Evolutionary conservation across 2,113 vertebrate genomes (phyloP), one percentile per base, ranked within the genome.

Genomic region (Elaphurus davidianus): DNA sequence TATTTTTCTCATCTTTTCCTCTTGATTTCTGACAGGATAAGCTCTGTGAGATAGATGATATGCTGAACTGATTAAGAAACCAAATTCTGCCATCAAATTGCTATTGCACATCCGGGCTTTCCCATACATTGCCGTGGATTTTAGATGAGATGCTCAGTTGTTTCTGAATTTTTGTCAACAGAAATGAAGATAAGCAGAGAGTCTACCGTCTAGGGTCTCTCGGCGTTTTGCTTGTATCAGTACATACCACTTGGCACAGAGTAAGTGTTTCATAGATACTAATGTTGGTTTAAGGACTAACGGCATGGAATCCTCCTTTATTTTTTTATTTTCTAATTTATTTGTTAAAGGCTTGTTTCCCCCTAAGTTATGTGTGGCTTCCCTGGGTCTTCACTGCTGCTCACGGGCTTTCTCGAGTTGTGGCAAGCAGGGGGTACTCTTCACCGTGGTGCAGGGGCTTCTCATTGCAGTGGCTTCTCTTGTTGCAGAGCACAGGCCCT

Each of bases 371-470:
- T 27, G 7, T 43, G 3, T 14, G 71, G 23, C 23, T 27, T 12
- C 6, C 1, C 23, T 7, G 71, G 21, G 12, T 14, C 71, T 14
- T 25, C 21, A 3, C 21, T 25, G 36, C 36, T 43, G 21, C 1
- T 11, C 23, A 1, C 0, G 0, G 36, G 36, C 36, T 76, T 76
- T 43, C 71, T 76, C 36, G 2, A 8, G 6, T 7, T 45, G 40
- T 4, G 71, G 71, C 21, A 4, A 27, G 71, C 36, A 4, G 36
- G 12, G 40, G 3, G 21, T 4, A 1, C 23, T 43, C 71, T 14
- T 43, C 40, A 27, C 0, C 4, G 0, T 0, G 23, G 23, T 4
- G 23, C 40, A 4, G 3, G 71, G 71, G 3, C 6, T 76, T 7
- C 40, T 12, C 23, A 1, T 1, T 7, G 12, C 11, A 43, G 36